Evolutionary conservation across 1,140 invertebrate species (phyloP).

Genomic region (Drosophila tristis): DNA sequence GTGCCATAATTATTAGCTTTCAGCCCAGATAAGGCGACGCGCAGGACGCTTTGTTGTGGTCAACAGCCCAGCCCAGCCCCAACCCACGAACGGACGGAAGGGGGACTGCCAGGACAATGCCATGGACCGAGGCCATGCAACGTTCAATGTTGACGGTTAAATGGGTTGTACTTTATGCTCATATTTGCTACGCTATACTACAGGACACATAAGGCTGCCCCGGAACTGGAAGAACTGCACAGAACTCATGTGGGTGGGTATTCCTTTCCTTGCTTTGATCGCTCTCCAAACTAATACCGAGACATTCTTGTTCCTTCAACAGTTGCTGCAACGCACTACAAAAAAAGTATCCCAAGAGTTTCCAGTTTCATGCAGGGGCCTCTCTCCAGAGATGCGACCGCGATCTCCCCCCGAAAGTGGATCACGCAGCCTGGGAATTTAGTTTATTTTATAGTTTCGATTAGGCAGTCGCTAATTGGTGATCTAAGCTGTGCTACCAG

Average conservation of each 20-base stretch:
- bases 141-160: background rate
- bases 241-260: too few relatives aligned
- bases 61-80: background rate
- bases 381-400: too few relatives aligned
- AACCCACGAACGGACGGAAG: background rate
- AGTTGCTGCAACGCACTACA: too few relatives aligned
- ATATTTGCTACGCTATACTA: background rate
- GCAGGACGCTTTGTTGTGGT: conserved; percentile 58
- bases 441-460: background rate
- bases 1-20: conserved; percentile 63
- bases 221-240: too few relatives aligned
- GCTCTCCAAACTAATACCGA: too few relatives aligned
- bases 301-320: too few relatives aligned
- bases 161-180: conserved; percentile 5
- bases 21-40: conserved; percentile 40
- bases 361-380: too few relatives aligned
- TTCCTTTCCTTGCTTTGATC: too few relatives aligned
- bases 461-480: conserved; percentile 27
- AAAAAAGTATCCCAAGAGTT: too few relatives aligned
- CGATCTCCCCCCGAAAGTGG: too few relatives aligned
- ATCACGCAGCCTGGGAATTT: background rate
- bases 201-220: too few relatives aligned
- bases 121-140: background rate
- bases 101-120: conserved; percentile 25
- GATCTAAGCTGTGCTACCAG: conserved; percentile 15